phyloP scores from a whole-genome alignment of 2,888 invertebrate species.

The Aleiodes leptofemur region DNA sequence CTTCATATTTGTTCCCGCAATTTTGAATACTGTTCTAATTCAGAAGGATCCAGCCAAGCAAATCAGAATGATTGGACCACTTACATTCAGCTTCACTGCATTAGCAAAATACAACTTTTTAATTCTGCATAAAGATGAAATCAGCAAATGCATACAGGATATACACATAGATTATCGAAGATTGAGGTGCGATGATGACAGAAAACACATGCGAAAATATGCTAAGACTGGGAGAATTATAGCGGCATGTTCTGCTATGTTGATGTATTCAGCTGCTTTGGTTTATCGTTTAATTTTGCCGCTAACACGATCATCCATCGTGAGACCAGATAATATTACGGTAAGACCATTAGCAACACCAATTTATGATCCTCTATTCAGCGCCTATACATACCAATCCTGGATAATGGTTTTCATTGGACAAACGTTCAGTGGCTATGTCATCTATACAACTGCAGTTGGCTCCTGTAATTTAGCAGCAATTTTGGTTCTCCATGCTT shows the following conservation, averaged over 20 bases:
- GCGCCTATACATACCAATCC: constrained; percentile 48
- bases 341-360: constrained; percentile 58
- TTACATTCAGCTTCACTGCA: constrained; percentile 58
- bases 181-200: background rate
- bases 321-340: constrained; percentile 50
- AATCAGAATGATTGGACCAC: constrained; percentile 59
- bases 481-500: constrained; percentile 61
- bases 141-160: constrained; percentile 52
- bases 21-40: constrained; percentile 31
- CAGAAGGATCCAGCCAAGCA: constrained; percentile 17
- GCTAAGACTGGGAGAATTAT: constrained; percentile 55
- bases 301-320: constrained; percentile 41
- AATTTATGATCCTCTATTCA: constrained; percentile 58
- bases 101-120: constrained; percentile 53
- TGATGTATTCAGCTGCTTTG: constrained; percentile 58
- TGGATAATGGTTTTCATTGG: no score
- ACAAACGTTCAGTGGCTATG: no score
- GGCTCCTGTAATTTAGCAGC: constrained; percentile 60
- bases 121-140: constrained; percentile 51
- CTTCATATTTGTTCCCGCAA: constrained; percentile 30
- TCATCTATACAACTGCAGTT: constrained; percentile 50
- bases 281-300: constrained; percentile 56
- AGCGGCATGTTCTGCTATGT: constrained; percentile 51
- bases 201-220: constrained; percentile 54
- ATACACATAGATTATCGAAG: background rate